Evolutionary conservation across 1,140 invertebrate species (phyloP), one percentile per base, ranked within the genome.

Genomic region (Carposina sasakii): DNA sequence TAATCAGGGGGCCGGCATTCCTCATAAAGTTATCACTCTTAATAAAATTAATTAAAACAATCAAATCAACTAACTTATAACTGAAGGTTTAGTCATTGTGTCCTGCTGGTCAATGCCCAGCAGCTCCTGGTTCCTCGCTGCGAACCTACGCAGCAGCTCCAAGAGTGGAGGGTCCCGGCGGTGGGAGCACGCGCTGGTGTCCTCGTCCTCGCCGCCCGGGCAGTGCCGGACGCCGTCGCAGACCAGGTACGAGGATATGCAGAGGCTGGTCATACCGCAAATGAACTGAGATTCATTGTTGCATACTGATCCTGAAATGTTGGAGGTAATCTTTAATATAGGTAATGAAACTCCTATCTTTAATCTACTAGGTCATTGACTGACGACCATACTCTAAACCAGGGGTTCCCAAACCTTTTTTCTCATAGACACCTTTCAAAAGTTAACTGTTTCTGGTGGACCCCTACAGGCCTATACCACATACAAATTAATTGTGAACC

Each of bases 151-250:
- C 48, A 83, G 62, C 56, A 83, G 67, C 33, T 81, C 79, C 49
- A 83, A 48, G 12, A 83, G 62, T 0, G 79, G 79, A 0, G 74
- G 78, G 52, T 81, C 76, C 1, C 70, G 44, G 10, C 71, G 36
- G 36, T 70, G 71, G 2, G 72, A 52, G 44, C 79, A 83, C 5
- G 76, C 76, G 39, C 40, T 54, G 0, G 61, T 26, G 26, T 81
- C 79, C 42, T 83, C 79, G 33, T 83, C 79, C 49, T 87, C 88
- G 28, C 87, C 87, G 0, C 87, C 85, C 0, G 89, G 89, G 54
- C 89, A 90, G 58, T 90, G 88, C 2, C 79, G 67, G 3, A 89
- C 84, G 12, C 89, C 88, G 52, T 90, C 89, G 57, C 89, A 90
- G 6, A 88, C 79, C 37, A 90, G 72, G 54, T 88, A 85, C 40